These are phyloP conservation scores for Tringa solitaria DNA, from an alignment of 2,113 vertebrate species.

Conservation along the genomic window DNA sequence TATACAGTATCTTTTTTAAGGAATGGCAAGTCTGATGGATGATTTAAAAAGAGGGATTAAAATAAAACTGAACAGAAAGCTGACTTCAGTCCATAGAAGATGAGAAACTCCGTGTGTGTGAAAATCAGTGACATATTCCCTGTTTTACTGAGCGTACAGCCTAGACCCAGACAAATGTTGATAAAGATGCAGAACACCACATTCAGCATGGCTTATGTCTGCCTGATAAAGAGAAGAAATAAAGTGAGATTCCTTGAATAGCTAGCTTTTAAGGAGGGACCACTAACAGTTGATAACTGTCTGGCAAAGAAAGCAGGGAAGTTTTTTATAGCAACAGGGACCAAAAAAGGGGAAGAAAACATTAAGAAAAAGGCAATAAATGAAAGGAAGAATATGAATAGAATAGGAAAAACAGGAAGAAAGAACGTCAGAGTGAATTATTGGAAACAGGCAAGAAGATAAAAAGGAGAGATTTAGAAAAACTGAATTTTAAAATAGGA, in stretches of 20 bases:
- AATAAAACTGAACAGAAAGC: background rate
- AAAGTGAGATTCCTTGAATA: constrained; percentile 25
- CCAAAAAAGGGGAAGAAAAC: background rate
- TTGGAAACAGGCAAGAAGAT: constrained; percentile 18
- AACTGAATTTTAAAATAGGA: background rate
- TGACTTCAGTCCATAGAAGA: background rate
- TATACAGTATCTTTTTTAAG: background rate
- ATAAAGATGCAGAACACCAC: background rate
- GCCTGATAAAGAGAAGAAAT: constrained; percentile 31
- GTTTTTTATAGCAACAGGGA: background rate
- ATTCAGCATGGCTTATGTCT: background rate
- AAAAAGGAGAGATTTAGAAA: background rate
- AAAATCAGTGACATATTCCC: background rate
- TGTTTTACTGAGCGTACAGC: background rate
- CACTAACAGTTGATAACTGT: background rate
- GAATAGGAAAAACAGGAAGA: background rate
- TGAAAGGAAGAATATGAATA: background rate
- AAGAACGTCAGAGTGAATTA: background rate
- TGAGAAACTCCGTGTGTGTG: background rate
- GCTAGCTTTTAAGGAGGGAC: constrained; percentile 11
- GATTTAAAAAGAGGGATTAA: background rate
- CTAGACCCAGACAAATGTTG: background rate
- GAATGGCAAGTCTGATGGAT: background rate
- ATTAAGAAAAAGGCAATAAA: background rate
- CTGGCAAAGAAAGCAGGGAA: background rate